Evolutionary conservation across 2,888 invertebrate species (phyloP).

Genomic region (Deilephila porcellus): DNA sequence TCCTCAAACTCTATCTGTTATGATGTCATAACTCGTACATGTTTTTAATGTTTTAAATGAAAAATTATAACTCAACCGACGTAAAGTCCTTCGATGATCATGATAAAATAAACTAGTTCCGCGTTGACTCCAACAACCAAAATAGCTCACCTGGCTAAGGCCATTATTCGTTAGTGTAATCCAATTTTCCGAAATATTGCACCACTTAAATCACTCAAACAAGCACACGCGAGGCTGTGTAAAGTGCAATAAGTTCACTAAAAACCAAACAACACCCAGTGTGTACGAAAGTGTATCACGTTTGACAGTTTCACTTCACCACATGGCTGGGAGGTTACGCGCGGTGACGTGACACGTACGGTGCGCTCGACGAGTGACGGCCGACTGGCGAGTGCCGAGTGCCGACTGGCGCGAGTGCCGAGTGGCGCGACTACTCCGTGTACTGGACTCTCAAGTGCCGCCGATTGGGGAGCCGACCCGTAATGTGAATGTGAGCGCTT

Average conservation of each 20-base stretch:
- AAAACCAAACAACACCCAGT: constrained; percentile 66
- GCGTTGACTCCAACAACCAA: constrained; percentile 82
- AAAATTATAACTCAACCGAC: constrained; percentile 62
- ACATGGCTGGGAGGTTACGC: constrained; percentile 76
- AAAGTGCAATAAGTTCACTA: constrained; percentile 63
- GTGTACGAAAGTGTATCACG: constrained; percentile 75
- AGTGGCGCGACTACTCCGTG: constrained; percentile 24
- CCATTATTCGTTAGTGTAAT: constrained; percentile 84
- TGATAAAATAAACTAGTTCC: constrained; percentile 82
- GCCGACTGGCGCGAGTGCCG: constrained; percentile 29
- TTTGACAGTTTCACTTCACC: constrained; percentile 85
- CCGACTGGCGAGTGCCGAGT: constrained; percentile 77
- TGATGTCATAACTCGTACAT: constrained; percentile 49
- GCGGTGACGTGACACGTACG: constrained; percentile 67
- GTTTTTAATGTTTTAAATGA: constrained; percentile 58
- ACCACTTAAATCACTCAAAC: constrained; percentile 77
- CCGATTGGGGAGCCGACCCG: constrained; percentile 49
- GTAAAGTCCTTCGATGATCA: constrained; percentile 76
- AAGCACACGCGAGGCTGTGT: constrained; percentile 62
- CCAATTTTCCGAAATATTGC: constrained; percentile 80
- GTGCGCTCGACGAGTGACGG: constrained; percentile 71
- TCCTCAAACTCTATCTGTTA: background rate
- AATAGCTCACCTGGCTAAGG: constrained; percentile 85
- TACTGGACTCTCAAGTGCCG: constrained; percentile 40
- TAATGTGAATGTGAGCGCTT: constrained; percentile 57